phyloP scores from a whole-genome alignment of 1,140 invertebrate genomes.

The Lordiphosa clarofinis region DNA sequence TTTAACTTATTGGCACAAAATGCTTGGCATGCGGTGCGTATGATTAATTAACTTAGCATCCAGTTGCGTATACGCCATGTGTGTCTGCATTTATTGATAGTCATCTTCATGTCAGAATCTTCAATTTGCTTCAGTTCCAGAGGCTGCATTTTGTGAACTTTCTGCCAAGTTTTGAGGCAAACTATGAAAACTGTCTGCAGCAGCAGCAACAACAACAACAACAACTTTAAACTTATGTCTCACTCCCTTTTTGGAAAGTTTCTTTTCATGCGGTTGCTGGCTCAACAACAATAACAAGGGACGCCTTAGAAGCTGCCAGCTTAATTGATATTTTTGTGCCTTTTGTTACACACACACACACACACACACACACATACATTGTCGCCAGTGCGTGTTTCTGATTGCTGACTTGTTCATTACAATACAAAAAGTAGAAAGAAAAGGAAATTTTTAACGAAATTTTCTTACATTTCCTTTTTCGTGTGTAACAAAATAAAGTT shows the following conservation, averaged over 20 bases:
- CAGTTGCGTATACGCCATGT: constrained; percentile 1
- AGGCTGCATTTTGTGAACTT: constrained; percentile 47
- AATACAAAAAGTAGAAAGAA: constrained; percentile 13
- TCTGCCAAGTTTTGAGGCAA: constrained; percentile 31
- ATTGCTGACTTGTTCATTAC: constrained; percentile 69
- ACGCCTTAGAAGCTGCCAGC: constrained; percentile 62
- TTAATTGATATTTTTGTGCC: constrained; percentile 67
- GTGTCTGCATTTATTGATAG: constrained; percentile 37
- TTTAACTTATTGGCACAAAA: constrained; percentile 43
- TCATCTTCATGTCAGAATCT: constrained; percentile 33
- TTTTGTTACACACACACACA: constrained; percentile 20
- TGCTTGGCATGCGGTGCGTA: constrained; percentile 47
- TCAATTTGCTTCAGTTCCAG: constrained; percentile 29
- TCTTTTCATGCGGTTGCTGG: constrained; percentile 32
- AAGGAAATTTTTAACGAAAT: constrained; percentile 18
- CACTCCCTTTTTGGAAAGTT: constrained; percentile 41
- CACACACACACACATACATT: constrained; percentile 19
- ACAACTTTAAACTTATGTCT: constrained; percentile 30
- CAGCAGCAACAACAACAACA: constrained; percentile 41
- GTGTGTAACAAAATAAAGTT: constrained; percentile 58
- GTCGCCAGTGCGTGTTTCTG: constrained; percentile 55
- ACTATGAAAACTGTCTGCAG: constrained; percentile 67
- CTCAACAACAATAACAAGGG: constrained; percentile 21
- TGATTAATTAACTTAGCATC: constrained; percentile 61
- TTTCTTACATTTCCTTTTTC: constrained; percentile 25